phyloP scores from a whole-genome alignment of 2,113 vertebrate species.

The Silurus glanis region DNA sequence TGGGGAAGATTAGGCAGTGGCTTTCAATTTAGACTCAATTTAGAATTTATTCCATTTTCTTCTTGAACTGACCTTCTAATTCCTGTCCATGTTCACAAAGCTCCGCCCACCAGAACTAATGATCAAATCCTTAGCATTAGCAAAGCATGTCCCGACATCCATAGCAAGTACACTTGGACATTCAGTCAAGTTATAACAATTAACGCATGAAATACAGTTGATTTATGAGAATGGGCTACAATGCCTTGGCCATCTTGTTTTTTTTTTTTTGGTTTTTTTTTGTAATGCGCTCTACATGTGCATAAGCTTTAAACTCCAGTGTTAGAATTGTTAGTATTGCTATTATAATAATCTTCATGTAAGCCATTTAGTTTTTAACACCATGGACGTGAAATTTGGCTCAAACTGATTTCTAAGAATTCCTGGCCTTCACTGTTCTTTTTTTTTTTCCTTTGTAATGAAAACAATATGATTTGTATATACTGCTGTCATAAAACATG shows the following conservation, averaged over 20 bases:
- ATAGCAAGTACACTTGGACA: neutral
- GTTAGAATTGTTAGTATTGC: neutral
- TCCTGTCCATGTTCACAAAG: neutral
- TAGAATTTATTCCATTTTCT: neutral
- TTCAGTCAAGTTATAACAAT: neutral
- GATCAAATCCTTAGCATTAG: neutral
- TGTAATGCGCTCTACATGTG: neutral
- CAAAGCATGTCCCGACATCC: neutral
- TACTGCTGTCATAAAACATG: no score
- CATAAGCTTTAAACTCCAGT: neutral
- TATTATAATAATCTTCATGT: neutral
- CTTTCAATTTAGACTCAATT: neutral
- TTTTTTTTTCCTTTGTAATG: neutral
- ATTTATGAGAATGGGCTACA: neutral
- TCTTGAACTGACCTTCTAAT: neutral
- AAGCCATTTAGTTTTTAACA: neutral
- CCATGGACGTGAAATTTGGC: neutral
- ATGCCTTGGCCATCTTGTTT: neutral
- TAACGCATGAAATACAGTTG: neutral
- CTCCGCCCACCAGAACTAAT: neutral
- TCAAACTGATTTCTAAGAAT: neutral
- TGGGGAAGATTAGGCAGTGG: neutral
- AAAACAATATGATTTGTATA: neutral
- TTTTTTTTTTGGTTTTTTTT: neutral
- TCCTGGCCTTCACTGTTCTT: neutral